A percentile compares a stretch with the other conserved stretches of the same genome.
These are phyloP conservation scores for Neodiprion virginianus DNA, from an alignment of 1,140 invertebrate species.

Conservation along the genomic window DNA sequence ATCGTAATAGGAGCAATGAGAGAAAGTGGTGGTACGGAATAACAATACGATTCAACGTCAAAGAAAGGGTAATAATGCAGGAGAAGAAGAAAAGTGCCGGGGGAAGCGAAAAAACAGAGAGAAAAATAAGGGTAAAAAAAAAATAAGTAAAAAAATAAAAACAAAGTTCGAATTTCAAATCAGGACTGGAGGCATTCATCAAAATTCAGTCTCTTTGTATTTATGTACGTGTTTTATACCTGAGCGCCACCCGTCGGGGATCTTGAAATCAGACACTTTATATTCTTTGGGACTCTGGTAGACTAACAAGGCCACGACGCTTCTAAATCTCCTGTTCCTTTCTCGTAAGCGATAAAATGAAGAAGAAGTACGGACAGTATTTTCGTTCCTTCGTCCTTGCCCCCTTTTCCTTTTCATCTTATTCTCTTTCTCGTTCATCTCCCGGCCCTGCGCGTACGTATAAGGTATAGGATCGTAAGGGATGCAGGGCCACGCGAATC, in stretches of 20 bases:
- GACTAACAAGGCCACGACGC: background rate
- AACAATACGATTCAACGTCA: too few relatives aligned
- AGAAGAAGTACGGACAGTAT: background rate
- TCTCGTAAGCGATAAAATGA: slow-evolving; percentile 1
- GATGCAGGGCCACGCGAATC: background rate
- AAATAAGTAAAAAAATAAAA: background rate
- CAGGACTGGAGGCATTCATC: background rate
- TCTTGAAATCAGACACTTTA: slow-evolving; percentile 2
- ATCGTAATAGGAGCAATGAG: too few relatives aligned
- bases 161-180: background rate
- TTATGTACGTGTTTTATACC: background rate
- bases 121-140: background rate
- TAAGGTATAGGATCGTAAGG: background rate
- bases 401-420: background rate
- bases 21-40: too few relatives aligned
- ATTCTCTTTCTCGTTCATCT: background rate
- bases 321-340: slow-evolving; percentile 1
- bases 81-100: too few relatives aligned
- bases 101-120: background rate
- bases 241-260: background rate
- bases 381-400: background rate
- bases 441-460: too few relatives aligned
- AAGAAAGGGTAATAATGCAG: too few relatives aligned
- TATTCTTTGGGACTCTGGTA: slow-evolving; percentile 1
- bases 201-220: slow-evolving; percentile 3